Base-by-base conservation (phyloP, 2,888 invertebrate species). In the Drosophila merina region DNA sequence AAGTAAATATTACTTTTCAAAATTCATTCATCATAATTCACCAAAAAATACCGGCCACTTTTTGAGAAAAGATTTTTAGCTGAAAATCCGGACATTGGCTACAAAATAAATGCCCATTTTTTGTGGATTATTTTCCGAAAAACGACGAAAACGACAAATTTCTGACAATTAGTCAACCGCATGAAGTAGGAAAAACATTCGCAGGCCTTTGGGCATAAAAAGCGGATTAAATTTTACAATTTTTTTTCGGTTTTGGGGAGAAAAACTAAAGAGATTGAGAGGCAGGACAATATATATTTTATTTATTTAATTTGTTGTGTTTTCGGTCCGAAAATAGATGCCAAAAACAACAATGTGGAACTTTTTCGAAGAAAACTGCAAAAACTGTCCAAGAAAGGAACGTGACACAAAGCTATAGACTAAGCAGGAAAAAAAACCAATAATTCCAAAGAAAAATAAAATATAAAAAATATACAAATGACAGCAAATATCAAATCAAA, bases 401-500 rank as follows among this genome's bases (percentile, higher is more conserved):
- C 45, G 63, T 64, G 63, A 51, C 63, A 63, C 36, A 50, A 36
- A 63, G 33, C 49, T 44, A 38, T 14, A 38, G 25, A 38, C n/a
- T n/a, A 6, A 25, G 6, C 20, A n/a, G 20, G 26, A 14, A 33
- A n/a, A 10, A 40, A 63, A 63, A 50, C 64, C 33, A 64, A 64
- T 51, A 30, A 66, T 52, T 64, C 66, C 66, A 69, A 68, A 62
- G 55, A 58, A 56, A 47, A 49, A 56, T 50, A 31, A 58, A 66
- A 69, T 57, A 36, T 6, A 10, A 30, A 44, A 58, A 42, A 31
- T 14, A 49, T 47, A 57, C 44, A 9, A 55, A 58, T 48, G 52
- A 69, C 58, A 68, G 57, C 71, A 71, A 59, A 82, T 76, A 74
- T 70, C 60, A 75, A 75, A 81, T 78, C 78, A 78, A 75, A 75